Evolutionary conservation across 2,888 invertebrate genomes (phyloP).

Genomic region (Augiades crinisus): DNA sequence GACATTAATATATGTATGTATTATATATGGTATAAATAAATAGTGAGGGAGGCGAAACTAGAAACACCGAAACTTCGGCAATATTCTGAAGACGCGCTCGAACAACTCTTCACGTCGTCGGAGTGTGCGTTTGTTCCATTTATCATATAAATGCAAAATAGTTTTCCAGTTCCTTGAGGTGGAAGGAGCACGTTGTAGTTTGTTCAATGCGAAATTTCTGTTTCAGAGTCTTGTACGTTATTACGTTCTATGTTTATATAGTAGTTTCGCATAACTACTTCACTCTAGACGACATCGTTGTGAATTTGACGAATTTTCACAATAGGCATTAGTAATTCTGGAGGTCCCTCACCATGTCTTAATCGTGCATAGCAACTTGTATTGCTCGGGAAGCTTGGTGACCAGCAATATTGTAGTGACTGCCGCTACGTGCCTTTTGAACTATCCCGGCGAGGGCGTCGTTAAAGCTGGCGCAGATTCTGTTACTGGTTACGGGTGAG

Average conservation of each 20-base stretch:
- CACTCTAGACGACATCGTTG: background rate
- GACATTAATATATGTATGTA: too few relatives aligned
- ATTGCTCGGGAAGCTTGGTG: slow-evolving; percentile 61
- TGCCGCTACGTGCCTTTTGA: slow-evolving; percentile 55
- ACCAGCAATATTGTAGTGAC: slow-evolving; percentile 55
- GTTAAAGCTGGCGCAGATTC: slow-evolving; percentile 55
- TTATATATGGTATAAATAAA: too few relatives aligned
- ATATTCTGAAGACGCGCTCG: slow-evolving; percentile 16
- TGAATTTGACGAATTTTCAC: background rate
- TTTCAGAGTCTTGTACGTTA: slow-evolving; percentile 7
- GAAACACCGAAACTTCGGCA: slow-evolving; percentile 9
- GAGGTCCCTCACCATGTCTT: slow-evolving; percentile 54
- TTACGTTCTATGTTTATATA: background rate
- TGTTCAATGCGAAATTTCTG: slow-evolving; percentile 11
- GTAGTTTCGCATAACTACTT: slow-evolving; percentile 29
- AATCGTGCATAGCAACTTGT: slow-evolving; percentile 49
- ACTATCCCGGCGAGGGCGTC: slow-evolving; percentile 33
- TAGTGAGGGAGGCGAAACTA: background rate
- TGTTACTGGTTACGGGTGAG: slow-evolving; percentile 39
- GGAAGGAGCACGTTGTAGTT: slow-evolving; percentile 10
- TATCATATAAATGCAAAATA: slow-evolving; percentile 21
- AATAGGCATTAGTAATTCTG: slow-evolving; percentile 17
- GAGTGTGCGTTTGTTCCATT: slow-evolving; percentile 15
- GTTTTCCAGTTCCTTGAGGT: slow-evolving; percentile 15
- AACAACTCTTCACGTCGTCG: slow-evolving; percentile 14